These are phyloP conservation scores for Lomographa bimaculata DNA, from an alignment of 2,888 invertebrate species.

Conservation along the genomic window DNA sequence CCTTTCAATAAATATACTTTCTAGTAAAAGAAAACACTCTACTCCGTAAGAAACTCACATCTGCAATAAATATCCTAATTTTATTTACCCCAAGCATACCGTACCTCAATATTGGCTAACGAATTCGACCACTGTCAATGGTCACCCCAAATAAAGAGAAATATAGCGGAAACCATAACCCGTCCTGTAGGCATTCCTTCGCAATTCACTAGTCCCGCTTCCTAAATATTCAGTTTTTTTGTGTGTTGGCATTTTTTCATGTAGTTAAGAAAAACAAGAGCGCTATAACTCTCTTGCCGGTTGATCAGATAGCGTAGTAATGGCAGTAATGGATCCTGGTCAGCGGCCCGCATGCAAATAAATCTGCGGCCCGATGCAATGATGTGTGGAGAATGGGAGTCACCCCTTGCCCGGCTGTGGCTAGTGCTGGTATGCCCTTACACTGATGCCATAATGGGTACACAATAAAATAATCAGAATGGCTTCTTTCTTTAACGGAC, in stretches of 20 bases:
- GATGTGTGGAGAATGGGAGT: constrained; percentile 83
- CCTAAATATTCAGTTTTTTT: constrained; percentile 62
- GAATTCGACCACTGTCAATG: constrained; percentile 38
- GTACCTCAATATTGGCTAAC: constrained; percentile 28
- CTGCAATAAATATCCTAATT: constrained; percentile 30
- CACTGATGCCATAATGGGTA: constrained; percentile 35
- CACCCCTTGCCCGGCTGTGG: constrained; percentile 61
- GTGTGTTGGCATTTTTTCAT: constrained; percentile 66
- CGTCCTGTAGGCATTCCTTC: constrained; percentile 59
- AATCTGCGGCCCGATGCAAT: constrained; percentile 83
- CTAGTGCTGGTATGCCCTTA: constrained; percentile 42
- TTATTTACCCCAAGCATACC: constrained; percentile 34
- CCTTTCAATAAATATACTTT: constrained; percentile 1
- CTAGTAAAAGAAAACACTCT: too few species aligned
- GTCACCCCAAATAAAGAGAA: constrained; percentile 59
- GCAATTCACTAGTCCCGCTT: constrained; percentile 51
- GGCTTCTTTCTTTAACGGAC: too few species aligned
- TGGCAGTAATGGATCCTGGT: constrained; percentile 83
- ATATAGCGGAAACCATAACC: constrained; percentile 76
- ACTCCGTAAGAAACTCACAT: constrained; percentile 4
- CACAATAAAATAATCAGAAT: constrained; percentile 46
- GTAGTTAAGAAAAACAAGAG: constrained; percentile 79
- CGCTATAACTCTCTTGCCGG: constrained; percentile 79
- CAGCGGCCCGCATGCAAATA: constrained; percentile 85
- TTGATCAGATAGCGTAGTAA: constrained; percentile 80